Conservation (phyloP, 2,797 vertebrate species). For the Myripristis murdjan region DNA sequence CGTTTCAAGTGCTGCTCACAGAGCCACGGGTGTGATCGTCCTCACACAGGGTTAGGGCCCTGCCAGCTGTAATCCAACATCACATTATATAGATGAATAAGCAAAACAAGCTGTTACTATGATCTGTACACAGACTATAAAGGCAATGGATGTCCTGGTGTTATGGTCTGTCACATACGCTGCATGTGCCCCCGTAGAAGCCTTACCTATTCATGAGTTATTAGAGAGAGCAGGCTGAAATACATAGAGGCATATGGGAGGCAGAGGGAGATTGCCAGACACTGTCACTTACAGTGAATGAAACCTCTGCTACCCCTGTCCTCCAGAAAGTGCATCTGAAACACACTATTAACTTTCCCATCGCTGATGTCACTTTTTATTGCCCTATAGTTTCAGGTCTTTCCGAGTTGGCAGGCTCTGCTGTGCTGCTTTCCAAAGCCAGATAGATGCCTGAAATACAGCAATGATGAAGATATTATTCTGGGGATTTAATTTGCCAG, state of each 20-base stretch:
- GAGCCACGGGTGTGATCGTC: conserved; percentile 43
- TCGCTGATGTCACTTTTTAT: conserved; percentile 83
- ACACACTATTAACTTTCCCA: conserved; percentile 83
- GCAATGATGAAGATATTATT: conserved; percentile 79
- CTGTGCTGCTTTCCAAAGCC: conserved; percentile 58
- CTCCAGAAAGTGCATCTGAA: conserved; percentile 80
- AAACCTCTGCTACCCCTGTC: conserved; percentile 65
- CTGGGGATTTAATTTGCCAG: conserved; percentile 80
- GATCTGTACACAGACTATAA: conserved; percentile 50
- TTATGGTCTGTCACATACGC: conserved; percentile 38
- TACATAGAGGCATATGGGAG: conserved; percentile 62
- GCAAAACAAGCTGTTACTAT: conserved; percentile 59
- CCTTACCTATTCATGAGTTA: conserved; percentile 64
- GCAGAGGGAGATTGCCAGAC: conserved; percentile 63
- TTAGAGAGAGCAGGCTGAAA: conserved; percentile 60
- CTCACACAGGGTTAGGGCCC: conserved; percentile 24
- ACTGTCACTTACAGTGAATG: conserved; percentile 76
- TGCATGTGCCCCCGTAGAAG: conserved; percentile 32
- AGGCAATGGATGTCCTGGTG: conserved; percentile 27
- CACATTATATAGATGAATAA: conserved; percentile 47
- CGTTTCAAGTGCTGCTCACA: conserved; percentile 7
- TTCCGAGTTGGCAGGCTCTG: conserved; percentile 71
- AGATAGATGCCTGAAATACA: conserved; percentile 78
- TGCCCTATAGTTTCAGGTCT: conserved; percentile 74
- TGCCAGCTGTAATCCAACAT: conserved; percentile 57